Evolutionary conservation across 1,140 invertebrate genomes (phyloP).

Genomic region (Diplogasteroides magnus): DNA sequence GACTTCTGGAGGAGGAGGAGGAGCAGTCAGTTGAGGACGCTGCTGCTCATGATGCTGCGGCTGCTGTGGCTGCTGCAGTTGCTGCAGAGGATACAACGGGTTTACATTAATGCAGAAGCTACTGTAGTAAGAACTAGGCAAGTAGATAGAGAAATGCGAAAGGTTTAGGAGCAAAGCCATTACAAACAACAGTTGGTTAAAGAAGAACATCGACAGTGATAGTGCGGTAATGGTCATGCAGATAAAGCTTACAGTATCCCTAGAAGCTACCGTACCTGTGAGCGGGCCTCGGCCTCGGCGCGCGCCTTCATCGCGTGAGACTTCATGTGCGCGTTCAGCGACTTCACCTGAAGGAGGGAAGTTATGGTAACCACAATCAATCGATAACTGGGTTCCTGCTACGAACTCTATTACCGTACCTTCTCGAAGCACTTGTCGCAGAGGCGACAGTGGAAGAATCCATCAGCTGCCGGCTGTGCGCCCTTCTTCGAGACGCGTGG

Average conservation of each 20-base stretch:
- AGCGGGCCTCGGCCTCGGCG: conserved; percentile 49
- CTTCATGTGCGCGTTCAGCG: conserved; percentile 55
- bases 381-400: neutral
- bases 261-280: conserved; percentile 24
- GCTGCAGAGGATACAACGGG: too few relatives aligned
- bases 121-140: too few relatives aligned
- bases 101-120: too few relatives aligned
- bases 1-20: neutral
- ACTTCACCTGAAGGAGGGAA: conserved; percentile 29
- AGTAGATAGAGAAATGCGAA: too few relatives aligned
- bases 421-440: conserved; percentile 54
- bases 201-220: neutral
- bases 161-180: too few relatives aligned
- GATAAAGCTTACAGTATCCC: too few relatives aligned
- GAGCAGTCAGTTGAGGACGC: too few relatives aligned
- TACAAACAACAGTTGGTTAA: neutral
- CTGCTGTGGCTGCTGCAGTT: too few relatives aligned
- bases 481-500: conserved; percentile 39
- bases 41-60: neutral
- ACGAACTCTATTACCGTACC: conserved; percentile 31
- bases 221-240: neutral
- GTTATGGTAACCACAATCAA: too few relatives aligned
- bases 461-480: conserved; percentile 53
- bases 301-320: conserved; percentile 54
- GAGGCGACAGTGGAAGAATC: conserved; percentile 54